phyloP scores from a whole-genome alignment of 2,797 vertebrate species.

The Brotula barbata region DNA sequence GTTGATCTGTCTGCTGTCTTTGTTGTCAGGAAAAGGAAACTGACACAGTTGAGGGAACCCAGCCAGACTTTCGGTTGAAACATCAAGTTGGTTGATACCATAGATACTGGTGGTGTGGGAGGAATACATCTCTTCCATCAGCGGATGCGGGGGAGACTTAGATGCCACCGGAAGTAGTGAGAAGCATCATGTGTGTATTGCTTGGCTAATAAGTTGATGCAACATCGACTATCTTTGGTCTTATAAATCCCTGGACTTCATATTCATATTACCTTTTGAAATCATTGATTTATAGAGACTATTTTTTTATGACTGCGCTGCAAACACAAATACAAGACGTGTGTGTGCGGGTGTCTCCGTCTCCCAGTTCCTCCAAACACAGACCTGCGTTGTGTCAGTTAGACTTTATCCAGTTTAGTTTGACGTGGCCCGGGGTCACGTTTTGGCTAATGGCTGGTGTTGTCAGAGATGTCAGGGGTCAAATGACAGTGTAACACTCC shows the following conservation, averaged over 20 bases:
- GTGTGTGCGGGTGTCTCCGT: slow-evolving; percentile 1
- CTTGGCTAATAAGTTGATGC: too few relatives aligned
- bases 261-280: too few relatives aligned
- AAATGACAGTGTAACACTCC: slow-evolving; percentile 30
- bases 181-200: too few relatives aligned
- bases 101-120: too few relatives aligned
- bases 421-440: slow-evolving; percentile 46
- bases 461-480: slow-evolving; percentile 56
- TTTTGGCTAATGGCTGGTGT: slow-evolving; percentile 46
- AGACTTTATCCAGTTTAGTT: slow-evolving; percentile 34
- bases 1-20: slow-evolving; percentile 8
- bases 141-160: too few relatives aligned
- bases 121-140: too few relatives aligned
- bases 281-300: neutral
- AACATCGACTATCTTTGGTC: too few relatives aligned
- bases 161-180: too few relatives aligned
- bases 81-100: too few relatives aligned
- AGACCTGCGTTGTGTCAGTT: slow-evolving; percentile 49
- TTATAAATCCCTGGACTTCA: too few relatives aligned
- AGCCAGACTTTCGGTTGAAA: slow-evolving; percentile 2
- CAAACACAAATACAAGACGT: neutral
- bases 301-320: too few relatives aligned
- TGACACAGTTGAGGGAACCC: neutral
- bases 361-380: slow-evolving; percentile 7
- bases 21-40: slow-evolving; percentile 18